These are phyloP conservation scores for Ditylenchus weischeri DNA, from an alignment of 2,888 invertebrate species.

Conservation along the genomic window DNA sequence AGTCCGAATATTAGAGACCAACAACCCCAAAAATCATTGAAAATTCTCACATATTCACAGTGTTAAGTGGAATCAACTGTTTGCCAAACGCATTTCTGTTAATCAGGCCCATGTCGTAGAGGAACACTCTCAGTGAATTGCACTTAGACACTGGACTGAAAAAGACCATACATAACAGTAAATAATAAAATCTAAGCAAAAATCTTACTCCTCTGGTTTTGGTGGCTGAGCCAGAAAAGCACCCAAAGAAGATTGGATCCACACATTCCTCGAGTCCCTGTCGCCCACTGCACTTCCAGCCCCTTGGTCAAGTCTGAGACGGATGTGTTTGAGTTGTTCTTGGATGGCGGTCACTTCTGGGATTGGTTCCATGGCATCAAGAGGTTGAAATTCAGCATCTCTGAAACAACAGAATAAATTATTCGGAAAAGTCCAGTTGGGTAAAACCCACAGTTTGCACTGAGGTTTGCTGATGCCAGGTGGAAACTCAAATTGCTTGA, in stretches of 20 bases:
- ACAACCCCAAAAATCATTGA: neutral
- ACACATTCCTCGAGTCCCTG: slow-evolving; percentile 37
- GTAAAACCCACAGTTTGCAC: slow-evolving; percentile 47
- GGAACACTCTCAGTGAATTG: slow-evolving; percentile 86
- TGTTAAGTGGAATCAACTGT: slow-evolving; percentile 66
- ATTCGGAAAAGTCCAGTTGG: neutral
- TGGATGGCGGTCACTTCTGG: slow-evolving; percentile 38
- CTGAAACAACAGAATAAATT: slow-evolving; percentile 29
- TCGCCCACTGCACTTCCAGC: slow-evolving; percentile 33
- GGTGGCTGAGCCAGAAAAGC: slow-evolving; percentile 30
- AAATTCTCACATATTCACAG: slow-evolving; percentile 56
- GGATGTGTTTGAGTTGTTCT: slow-evolving; percentile 33
- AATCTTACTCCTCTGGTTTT: slow-evolving; percentile 31
- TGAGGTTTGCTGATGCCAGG: slow-evolving; percentile 47
- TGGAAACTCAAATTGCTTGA: slow-evolving; percentile 46
- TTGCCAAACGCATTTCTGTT: slow-evolving; percentile 65
- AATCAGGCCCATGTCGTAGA: slow-evolving; percentile 91
- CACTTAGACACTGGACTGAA: slow-evolving; percentile 68
- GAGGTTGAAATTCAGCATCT: slow-evolving; percentile 40
- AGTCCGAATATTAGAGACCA: too few species aligned
- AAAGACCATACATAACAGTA: neutral
- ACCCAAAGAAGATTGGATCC: slow-evolving; percentile 35
- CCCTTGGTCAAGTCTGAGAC: slow-evolving; percentile 28
- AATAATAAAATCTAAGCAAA: slow-evolving; percentile 6
- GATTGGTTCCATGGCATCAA: slow-evolving; percentile 39